Percentiles rank a stretch among this genome's conserved stretches.
Conservation (phyloP, 2,113 vertebrate genomes). For the Leptobrachium leishanense region DNA sequence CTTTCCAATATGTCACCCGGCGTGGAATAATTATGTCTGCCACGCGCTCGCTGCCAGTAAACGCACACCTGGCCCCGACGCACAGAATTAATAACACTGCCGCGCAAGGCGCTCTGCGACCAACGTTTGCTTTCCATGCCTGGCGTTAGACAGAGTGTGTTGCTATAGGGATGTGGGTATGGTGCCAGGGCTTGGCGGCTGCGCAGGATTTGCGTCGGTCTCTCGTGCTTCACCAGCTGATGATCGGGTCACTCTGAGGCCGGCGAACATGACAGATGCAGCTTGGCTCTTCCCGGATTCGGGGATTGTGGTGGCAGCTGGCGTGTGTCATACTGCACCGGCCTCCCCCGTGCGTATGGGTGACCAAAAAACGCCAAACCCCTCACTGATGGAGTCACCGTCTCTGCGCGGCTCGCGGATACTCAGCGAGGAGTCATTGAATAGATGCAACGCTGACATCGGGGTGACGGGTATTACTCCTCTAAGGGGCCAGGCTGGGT, state of each 20-base stretch:
- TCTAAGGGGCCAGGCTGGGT: too few relatives aligned
- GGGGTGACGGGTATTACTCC: too few relatives aligned
- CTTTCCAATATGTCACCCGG: background rate
- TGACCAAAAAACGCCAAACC: too few relatives aligned
- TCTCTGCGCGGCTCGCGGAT: too few relatives aligned
- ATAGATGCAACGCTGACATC: too few relatives aligned
- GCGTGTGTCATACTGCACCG: background rate
- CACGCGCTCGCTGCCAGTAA: slow-evolving; percentile 4
- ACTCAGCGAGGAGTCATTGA: too few relatives aligned
- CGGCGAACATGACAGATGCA: too few relatives aligned
- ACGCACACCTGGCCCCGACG: background rate
- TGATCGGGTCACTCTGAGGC: background rate
- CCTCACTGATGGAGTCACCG: too few relatives aligned
- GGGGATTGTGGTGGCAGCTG: background rate
- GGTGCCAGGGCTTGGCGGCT: background rate
- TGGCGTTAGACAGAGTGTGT: background rate
- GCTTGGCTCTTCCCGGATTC: background rate
- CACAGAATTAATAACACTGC: background rate
- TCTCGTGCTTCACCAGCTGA: background rate
- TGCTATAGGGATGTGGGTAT: background rate
- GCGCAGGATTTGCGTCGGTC: background rate
- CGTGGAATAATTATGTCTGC: slow-evolving; percentile 32
- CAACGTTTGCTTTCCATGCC: too few relatives aligned
- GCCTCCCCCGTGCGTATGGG: background rate
- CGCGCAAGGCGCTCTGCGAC: background rate